Percentiles rank a stretch among this genome's conserved stretches.
phyloP scores from a whole-genome alignment of 2,888 invertebrate species.

The Leistus spinibarbis region DNA sequence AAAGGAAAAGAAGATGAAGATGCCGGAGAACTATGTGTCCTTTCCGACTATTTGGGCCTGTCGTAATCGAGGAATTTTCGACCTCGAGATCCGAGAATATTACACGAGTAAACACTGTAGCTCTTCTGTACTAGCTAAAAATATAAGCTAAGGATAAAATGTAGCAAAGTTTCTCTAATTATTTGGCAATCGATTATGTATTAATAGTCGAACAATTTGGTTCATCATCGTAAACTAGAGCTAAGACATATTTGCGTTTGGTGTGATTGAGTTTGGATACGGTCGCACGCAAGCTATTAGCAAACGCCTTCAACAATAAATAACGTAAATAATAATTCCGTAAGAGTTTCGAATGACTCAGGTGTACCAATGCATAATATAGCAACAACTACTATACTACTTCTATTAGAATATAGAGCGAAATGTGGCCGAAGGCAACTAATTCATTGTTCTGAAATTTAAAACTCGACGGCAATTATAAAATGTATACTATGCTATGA shows the following conservation, averaged over 20 bases:
- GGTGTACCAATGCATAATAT: conserved; percentile 14
- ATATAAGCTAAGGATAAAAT: too few relatives aligned
- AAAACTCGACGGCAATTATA: conserved; percentile 34
- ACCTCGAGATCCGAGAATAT: too few relatives aligned
- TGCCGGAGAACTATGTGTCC: too few relatives aligned
- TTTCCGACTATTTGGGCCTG: too few relatives aligned
- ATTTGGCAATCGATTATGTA: too few relatives aligned
- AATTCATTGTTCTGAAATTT: conserved; percentile 38
- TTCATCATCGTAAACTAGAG: neutral
- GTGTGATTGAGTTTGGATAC: neutral
- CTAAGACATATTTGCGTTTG: neutral
- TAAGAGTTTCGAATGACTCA: conserved; percentile 28
- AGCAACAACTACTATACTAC: neutral
- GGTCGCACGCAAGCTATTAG: conserved; percentile 6
- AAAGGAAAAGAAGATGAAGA: too few relatives aligned
- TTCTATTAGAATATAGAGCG: conserved; percentile 24
- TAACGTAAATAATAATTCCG: conserved; percentile 5
- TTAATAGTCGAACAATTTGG: neutral
- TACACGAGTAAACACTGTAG: too few relatives aligned
- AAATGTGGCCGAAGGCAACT: conserved; percentile 18
- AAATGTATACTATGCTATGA: conserved; percentile 23
- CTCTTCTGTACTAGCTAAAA: too few relatives aligned
- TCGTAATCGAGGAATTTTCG: too few relatives aligned
- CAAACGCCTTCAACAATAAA: conserved; percentile 7
- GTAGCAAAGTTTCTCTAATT: too few relatives aligned